Evolutionary conservation across 2,113 vertebrate genomes (phyloP).

Genomic region (Serilophus lunatus): DNA sequence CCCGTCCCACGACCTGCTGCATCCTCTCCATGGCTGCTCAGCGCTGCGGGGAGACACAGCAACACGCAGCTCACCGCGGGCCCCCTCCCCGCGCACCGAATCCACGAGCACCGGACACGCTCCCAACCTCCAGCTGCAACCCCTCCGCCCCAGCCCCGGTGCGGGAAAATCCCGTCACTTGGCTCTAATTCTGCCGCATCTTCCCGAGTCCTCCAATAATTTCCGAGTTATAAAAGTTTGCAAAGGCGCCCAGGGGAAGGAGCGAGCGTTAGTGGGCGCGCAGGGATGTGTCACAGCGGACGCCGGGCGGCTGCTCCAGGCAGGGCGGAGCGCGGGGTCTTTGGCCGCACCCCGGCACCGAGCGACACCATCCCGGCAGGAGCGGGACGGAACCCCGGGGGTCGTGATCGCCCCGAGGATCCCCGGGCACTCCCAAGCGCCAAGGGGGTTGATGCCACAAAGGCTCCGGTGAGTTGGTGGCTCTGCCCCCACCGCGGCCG

Average conservation of each 20-base stretch:
- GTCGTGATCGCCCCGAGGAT: too few relatives aligned
- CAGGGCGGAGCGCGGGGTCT: neutral
- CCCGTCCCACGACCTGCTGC: neutral
- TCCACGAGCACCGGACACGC: rapidly evolving
- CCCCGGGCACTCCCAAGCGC: too few relatives aligned
- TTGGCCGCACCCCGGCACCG: rapidly evolving
- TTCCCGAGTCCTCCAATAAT: neutral
- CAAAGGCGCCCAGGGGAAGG: neutral
- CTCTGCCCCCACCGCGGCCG: neutral
- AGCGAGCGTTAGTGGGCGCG: neutral
- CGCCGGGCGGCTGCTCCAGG: neutral
- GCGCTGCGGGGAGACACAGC: neutral
- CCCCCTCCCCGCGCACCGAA: neutral
- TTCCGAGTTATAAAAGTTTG: neutral
- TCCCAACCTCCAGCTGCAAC: rapidly evolving
- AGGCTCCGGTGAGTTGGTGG: too few relatives aligned
- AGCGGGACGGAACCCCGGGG: too few relatives aligned
- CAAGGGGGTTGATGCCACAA: neutral
- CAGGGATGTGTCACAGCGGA: too few relatives aligned
- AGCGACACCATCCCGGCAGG: neutral
- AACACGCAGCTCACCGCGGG: neutral
- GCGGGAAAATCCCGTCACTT: rapidly evolving
- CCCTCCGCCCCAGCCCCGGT: neutral
- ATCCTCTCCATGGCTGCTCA: neutral
- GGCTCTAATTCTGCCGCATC: rapidly evolving